These are phyloP conservation scores for Perodicticus potto DNA, from an alignment of 2,797 vertebrate genomes.

Conservation along the genomic window DNA sequence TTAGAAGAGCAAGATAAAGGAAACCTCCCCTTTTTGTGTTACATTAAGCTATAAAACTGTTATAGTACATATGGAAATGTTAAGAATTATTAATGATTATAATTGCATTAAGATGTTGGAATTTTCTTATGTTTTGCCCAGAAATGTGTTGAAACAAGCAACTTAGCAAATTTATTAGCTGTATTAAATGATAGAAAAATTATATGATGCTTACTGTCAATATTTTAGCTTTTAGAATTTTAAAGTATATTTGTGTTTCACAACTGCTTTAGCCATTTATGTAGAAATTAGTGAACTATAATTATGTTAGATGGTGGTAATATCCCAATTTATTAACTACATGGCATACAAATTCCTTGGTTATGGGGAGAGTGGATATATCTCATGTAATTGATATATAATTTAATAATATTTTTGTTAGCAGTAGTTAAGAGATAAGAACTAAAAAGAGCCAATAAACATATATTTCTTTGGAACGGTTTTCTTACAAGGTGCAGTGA, in stretches of 20 bases:
- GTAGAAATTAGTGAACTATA: not conserved
- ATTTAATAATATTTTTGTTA: constrained; percentile 13
- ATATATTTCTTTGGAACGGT: not conserved
- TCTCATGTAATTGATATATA: not conserved
- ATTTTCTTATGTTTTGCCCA: constrained; percentile 14
- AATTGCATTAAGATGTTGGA: constrained; percentile 4
- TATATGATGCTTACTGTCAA: not conserved
- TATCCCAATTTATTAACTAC: not conserved
- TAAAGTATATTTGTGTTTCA: constrained; percentile 34
- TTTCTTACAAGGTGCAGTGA: not conserved
- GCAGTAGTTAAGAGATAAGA: constrained; percentile 33
- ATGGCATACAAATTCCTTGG: not conserved
- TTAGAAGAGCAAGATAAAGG: not conserved
- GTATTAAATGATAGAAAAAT: constrained; percentile 8
- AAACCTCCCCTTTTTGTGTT: not conserved
- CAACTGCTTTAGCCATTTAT: not conserved
- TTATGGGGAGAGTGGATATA: not conserved
- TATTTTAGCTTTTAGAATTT: not conserved
- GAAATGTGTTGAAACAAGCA: not conserved
- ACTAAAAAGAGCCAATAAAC: not conserved
- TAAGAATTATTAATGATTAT: constrained; percentile 38
- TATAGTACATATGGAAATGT: constrained; percentile 36
- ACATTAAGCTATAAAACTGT: constrained; percentile 19
- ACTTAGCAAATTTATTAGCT: not conserved
- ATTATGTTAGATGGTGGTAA: not conserved